Percentiles rank a stretch among this genome's conserved stretches.
Conservation (phyloP, 2,888 invertebrate species). For the Heliconius ethilla region DNA sequence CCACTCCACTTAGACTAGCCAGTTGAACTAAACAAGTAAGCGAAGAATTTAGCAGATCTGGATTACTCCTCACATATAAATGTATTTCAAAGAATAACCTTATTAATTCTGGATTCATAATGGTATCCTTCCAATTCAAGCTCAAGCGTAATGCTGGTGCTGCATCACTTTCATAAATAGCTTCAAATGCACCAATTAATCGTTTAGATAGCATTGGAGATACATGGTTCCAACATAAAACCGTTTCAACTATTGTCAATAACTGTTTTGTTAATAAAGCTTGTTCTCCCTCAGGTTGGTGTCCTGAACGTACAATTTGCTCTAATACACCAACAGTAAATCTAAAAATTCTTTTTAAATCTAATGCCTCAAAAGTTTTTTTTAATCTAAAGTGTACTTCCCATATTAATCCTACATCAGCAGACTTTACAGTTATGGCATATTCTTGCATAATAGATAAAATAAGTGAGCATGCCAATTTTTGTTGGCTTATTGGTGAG, state of each 20-base stretch:
- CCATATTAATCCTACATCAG: conserved; percentile 94
- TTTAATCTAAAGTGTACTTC: conserved; percentile 93
- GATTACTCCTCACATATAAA: conserved; percentile 89
- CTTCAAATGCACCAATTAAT: conserved; percentile 86
- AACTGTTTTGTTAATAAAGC: conserved; percentile 85
- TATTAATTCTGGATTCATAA: conserved; percentile 87
- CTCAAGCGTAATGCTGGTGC: conserved; percentile 84
- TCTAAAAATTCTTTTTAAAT: conserved; percentile 89
- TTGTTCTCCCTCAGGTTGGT: conserved; percentile 76
- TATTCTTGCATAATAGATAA: conserved; percentile 93
- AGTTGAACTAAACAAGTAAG: conserved; percentile 92
- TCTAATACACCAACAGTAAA: conserved; percentile 74
- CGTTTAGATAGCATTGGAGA: conserved; percentile 85
- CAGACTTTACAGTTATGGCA: conserved; percentile 91
- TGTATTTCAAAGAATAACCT: conserved; percentile 92
- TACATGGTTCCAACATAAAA: conserved; percentile 91
- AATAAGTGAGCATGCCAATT: conserved; percentile 92
- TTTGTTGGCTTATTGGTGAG: conserved; percentile 89
- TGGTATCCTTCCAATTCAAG: conserved; percentile 88
- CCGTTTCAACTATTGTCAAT: conserved; percentile 89
- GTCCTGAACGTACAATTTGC: conserved; percentile 72
- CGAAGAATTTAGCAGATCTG: conserved; percentile 88
- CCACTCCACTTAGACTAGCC: conserved; percentile 73
- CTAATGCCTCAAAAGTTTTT: conserved; percentile 90
- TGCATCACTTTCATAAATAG: conserved; percentile 85